Base-by-base conservation (phyloP, 2,888 invertebrate species). In the Cataglyphis cursor region DNA sequence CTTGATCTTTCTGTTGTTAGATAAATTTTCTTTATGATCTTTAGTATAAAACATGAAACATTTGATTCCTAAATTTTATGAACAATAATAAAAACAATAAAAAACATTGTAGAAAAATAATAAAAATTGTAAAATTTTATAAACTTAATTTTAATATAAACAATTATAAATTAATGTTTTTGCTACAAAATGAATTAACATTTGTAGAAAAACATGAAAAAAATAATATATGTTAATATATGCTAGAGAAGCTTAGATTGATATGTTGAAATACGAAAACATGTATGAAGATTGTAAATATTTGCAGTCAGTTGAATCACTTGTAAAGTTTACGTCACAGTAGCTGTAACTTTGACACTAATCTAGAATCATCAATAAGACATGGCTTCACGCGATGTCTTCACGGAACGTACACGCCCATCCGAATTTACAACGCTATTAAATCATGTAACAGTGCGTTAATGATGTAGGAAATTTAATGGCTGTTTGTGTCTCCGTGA, bases 381-480 rank as follows among this genome's bases (percentile, higher is more conserved):
- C 41, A 48, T 48, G 21, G 21, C 21, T 62, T 31, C 64, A 35
- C 38, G 68, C 70, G 38, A 24, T 61, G 59, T 72, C 72, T 80
- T 80, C 35, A 21, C 31, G 12, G 24, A 38, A 57, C 57, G 31
- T 35, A 28, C 62, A 74, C 54, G 64, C 38, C 38, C 48, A 31
- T 64, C 73, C 54, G 44, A 81, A 82, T 82, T 75, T 76, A 41
- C 76, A 65, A 38, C 44, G 51, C 59, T 48, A 76, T 82, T 62
- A 61, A 76, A 76, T 82, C 76, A 57, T 57, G 75, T 82, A 76
- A 65, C 76, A 76, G 76, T 76, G 48, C 81, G 76, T 82, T 82
- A 76, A 82, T 64, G 74, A 81, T 65, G 78, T 61, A 68, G 82
- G 38, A 62, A 68, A 75, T 80, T 78, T 78, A 82, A 82, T 78